phyloP scores from a whole-genome alignment of 2,113 vertebrate genomes.

The Clupea harengus region DNA sequence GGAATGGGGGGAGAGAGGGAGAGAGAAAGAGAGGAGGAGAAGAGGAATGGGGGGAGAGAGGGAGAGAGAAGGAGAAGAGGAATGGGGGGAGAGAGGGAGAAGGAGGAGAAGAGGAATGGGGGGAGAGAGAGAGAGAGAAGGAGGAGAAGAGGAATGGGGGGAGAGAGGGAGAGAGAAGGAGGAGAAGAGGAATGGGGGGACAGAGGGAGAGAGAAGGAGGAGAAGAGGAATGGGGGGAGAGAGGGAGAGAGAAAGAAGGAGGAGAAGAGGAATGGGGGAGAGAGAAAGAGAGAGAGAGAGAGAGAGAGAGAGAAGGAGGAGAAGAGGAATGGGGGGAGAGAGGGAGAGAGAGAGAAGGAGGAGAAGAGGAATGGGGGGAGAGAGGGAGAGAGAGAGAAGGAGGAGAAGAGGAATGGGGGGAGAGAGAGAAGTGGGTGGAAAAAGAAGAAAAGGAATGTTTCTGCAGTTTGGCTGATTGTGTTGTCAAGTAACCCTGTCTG shows the following conservation, averaged over 20 bases:
- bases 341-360: neutral
- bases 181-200: neutral
- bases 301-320: too few species aligned
- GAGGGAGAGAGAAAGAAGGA: too few species aligned
- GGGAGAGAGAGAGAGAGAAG: neutral
- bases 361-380: conserved; percentile 16
- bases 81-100: too few species aligned
- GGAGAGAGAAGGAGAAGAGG: conserved; percentile 38
- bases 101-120: neutral
- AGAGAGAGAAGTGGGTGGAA: neutral
- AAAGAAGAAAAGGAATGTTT: neutral
- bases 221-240: neutral
- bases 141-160: neutral
- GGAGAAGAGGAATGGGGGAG: neutral
- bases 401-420: neutral
- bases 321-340: neutral
- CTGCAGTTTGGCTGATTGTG: neutral
- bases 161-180: neutral
- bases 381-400: conserved; percentile 17
- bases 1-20: too few species aligned
- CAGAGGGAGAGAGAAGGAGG: too few species aligned
- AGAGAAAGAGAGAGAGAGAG: neutral
- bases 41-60: neutral
- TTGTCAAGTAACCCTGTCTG: neutral
- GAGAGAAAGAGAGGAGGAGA: neutral